These are phyloP conservation scores for Ophraella communa DNA, from an alignment of 2,888 invertebrate species.

Conservation along the genomic window DNA sequence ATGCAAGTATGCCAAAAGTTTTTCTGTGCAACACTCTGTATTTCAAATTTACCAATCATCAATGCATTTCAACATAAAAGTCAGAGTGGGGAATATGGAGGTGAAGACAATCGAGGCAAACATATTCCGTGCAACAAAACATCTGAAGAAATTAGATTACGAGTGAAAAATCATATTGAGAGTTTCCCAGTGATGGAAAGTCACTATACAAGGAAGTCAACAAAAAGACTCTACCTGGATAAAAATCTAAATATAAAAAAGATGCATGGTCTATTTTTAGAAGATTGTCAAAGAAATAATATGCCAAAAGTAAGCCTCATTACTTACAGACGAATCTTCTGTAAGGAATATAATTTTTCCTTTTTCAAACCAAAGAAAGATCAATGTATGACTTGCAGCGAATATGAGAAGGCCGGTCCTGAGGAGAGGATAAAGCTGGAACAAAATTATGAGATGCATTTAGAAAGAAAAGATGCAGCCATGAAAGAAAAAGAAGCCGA, in stretches of 20 bases:
- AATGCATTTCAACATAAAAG: constrained; percentile 22
- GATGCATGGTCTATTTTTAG: background rate
- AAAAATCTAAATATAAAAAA: constrained; percentile 7
- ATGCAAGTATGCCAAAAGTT: background rate
- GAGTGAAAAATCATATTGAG: constrained; percentile 25
- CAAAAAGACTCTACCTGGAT: constrained; percentile 14
- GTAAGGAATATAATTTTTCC: constrained; percentile 20
- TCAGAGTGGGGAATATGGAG: constrained; percentile 10
- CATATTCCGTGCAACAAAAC: background rate
- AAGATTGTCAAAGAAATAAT: background rate
- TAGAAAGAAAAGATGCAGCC: constrained; percentile 2
- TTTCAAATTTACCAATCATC: constrained; percentile 15
- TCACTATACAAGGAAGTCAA: constrained; percentile 24
- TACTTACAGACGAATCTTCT: constrained; percentile 6
- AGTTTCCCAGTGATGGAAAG: constrained; percentile 22
- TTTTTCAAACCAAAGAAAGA: constrained; percentile 18
- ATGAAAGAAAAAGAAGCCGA: constrained; percentile 18
- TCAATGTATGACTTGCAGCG: constrained; percentile 18
- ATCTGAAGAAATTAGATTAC: background rate
- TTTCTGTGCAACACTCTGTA: background rate
- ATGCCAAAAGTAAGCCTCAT: background rate
- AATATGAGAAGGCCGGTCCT: constrained; percentile 15
- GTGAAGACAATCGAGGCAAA: constrained; percentile 12
- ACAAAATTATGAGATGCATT: background rate
- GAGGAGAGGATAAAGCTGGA: background rate